A percentile compares a stretch with the other conserved stretches of the same genome.
phyloP scores from a whole-genome alignment of 2,113 vertebrate species.

The Scophthalmus maximus region DNA sequence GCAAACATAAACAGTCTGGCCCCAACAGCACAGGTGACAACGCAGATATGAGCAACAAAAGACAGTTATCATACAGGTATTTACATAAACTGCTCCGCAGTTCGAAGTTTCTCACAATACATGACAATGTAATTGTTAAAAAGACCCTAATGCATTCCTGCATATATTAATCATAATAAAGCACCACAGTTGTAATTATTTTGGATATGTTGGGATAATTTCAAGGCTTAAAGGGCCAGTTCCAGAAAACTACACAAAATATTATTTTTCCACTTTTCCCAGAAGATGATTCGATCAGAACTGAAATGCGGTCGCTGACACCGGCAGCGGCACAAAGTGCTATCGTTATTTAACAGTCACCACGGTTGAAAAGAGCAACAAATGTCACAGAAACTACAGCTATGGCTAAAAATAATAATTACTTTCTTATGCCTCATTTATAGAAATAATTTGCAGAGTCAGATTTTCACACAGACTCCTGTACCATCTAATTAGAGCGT shows the following conservation, averaged over 20 bases:
- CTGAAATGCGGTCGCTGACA: too few relatives aligned
- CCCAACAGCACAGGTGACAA: constrained; percentile 2
- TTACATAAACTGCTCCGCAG: constrained; percentile 75
- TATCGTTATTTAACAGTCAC: too few relatives aligned
- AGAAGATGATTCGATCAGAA: too few relatives aligned
- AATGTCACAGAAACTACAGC: neutral
- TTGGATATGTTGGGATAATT: constrained; percentile 2
- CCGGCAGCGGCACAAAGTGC: too few relatives aligned
- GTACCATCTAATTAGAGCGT: too few relatives aligned
- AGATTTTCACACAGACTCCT: too few relatives aligned
- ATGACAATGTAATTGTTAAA: neutral
- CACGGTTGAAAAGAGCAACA: neutral
- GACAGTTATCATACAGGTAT: constrained; percentile 54
- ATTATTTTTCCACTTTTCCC: too few relatives aligned
- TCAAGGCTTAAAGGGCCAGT: constrained; percentile 8
- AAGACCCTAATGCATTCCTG: constrained; percentile 13
- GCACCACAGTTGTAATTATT: constrained; percentile 17
- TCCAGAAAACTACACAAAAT: neutral
- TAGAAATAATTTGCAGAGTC: too few relatives aligned
- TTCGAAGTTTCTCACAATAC: constrained; percentile 26
- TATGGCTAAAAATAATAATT: too few relatives aligned
- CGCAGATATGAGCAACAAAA: constrained; percentile 26
- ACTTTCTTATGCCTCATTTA: too few relatives aligned
- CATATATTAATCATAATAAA: constrained; percentile 17
- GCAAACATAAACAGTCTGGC: constrained; percentile 19